Conservation (phyloP, 2,113 vertebrate genomes). For the Stigmatopora nigra region DNA sequence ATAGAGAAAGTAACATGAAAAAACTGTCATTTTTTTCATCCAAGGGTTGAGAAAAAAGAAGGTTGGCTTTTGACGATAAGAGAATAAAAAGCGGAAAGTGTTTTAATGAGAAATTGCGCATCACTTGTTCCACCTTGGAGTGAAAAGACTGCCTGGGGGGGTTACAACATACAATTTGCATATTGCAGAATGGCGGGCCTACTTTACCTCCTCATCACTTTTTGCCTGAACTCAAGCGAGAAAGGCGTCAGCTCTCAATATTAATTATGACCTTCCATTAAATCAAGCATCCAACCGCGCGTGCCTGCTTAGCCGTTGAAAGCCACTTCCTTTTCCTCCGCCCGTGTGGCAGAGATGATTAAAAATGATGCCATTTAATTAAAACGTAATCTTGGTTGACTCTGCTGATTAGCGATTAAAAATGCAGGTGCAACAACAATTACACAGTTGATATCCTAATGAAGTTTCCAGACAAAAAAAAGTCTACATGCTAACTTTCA, state of each 20-base stretch:
- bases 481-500: not conserved
- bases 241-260: conserved; percentile 62
- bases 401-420: conserved; percentile 48
- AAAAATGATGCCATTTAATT: conserved; percentile 63
- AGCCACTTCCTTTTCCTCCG: conserved; percentile 35
- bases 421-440: conserved; percentile 1
- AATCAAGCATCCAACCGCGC: conserved; percentile 56
- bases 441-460: conserved; percentile 25
- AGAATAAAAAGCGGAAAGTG: not conserved
- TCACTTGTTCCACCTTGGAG: not conserved
- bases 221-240: conserved; percentile 52
- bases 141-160: not conserved
- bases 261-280: conserved; percentile 63
- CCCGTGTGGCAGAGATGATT: conserved; percentile 53
- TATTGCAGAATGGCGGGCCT: conserved; percentile 33
- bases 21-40: not conserved
- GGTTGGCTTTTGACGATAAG: not conserved
- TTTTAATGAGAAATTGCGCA: not conserved
- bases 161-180: not conserved
- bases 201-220: conserved; percentile 56
- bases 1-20: not conserved
- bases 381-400: conserved; percentile 58
- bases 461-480: conserved; percentile 26
- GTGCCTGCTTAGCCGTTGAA: conserved; percentile 51
- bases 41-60: not conserved